Conservation (phyloP, 2,888 invertebrate genomes). For the Limnephilus auricula region DNA sequence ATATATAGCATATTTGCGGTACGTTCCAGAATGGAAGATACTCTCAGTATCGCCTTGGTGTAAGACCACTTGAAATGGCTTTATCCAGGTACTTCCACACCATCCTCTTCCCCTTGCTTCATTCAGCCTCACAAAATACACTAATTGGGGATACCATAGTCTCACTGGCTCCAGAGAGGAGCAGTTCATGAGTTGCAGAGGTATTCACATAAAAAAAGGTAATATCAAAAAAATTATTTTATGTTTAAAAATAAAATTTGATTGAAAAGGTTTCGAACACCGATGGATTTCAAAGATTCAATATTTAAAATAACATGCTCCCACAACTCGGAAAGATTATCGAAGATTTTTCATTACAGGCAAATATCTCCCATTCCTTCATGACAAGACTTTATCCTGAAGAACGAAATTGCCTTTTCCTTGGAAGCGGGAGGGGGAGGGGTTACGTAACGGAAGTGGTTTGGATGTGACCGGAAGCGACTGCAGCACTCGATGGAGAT, state of each 20-base stretch:
- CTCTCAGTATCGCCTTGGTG: no score
- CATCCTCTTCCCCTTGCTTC: no score
- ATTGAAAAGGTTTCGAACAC: not conserved
- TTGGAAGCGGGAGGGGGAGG: not conserved
- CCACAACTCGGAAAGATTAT: not conserved
- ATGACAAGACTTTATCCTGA: not conserved
- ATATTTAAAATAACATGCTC: not conserved
- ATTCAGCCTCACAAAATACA: no score
- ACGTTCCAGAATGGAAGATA: no score
- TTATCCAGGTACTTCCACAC: no score
- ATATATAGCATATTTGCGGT: no score
- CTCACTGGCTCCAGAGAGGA: no score
- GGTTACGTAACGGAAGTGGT: not conserved
- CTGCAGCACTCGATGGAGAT: conserved; percentile 17
- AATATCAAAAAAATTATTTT: no score
- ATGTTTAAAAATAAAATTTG: not conserved
- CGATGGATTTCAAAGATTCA: not conserved
- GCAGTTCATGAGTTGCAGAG: no score
- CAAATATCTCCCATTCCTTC: conserved; percentile 2
- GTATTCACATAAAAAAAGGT: no score
- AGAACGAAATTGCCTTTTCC: not conserved
- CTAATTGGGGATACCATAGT: no score
- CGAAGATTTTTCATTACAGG: not conserved
- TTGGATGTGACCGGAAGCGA: conserved; percentile 7
- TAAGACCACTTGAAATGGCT: no score